These are phyloP conservation scores for Datnioides undecimradiatus DNA, from an alignment of 2,113 vertebrate genomes.

Conservation along the genomic window DNA sequence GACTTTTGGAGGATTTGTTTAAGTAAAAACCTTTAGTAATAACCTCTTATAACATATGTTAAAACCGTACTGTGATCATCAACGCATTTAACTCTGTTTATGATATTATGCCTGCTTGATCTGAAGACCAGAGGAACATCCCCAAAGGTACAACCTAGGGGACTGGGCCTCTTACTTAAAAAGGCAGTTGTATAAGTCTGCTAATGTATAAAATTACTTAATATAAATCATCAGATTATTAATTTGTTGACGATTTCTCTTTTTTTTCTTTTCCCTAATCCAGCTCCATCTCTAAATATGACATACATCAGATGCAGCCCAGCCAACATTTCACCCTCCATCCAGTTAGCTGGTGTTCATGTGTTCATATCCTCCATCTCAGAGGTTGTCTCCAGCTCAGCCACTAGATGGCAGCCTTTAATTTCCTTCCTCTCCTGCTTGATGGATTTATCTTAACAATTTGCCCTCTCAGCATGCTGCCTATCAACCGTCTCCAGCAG, in stretches of 20 bases:
- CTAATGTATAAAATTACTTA: background rate
- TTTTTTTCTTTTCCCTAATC: background rate
- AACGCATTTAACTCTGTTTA: background rate
- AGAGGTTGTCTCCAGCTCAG: background rate
- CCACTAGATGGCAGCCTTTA: slow-evolving; percentile 78
- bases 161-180: background rate
- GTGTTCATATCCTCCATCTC: no score
- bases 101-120: background rate
- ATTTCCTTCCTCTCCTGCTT: slow-evolving; percentile 33
- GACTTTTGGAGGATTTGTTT: background rate
- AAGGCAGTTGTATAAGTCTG: background rate
- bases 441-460: background rate
- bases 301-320: background rate
- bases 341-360: background rate
- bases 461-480: slow-evolving; percentile 10
- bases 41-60: no score
- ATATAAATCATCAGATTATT: background rate
- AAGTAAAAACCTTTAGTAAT: no score
- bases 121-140: background rate
- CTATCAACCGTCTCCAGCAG: background rate
- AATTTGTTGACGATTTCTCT: background rate
- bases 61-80: background rate
- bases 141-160: no score
- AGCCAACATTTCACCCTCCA: background rate
- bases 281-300: background rate